phyloP scores from a whole-genome alignment of 2,113 vertebrate species.

The Ranitomeya imitator region DNA sequence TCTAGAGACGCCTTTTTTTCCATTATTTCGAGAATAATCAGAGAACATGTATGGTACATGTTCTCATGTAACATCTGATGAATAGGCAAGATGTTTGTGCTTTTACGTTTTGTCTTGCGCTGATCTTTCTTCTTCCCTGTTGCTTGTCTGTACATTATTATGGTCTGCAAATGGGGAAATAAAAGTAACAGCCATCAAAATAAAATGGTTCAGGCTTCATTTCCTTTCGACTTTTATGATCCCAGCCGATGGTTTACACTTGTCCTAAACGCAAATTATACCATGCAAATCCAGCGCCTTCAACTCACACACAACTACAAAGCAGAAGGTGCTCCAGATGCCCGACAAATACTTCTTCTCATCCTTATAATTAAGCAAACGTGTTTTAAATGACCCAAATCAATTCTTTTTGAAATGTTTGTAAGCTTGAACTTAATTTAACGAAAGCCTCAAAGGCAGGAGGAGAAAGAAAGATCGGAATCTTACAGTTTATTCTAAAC shows the following conservation, averaged over 20 bases:
- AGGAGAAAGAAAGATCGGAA: neutral
- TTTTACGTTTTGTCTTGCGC: neutral
- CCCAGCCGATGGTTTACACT: conserved; percentile 30
- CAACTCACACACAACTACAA: conserved; percentile 38
- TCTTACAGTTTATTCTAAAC: neutral
- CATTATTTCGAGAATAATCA: no score
- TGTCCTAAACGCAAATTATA: conserved; percentile 26
- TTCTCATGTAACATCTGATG: neutral
- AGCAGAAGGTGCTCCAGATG: conserved; percentile 56
- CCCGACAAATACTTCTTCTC: conserved; percentile 38
- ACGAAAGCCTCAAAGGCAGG: neutral
- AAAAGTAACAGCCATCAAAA: neutral
- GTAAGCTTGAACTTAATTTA: conserved; percentile 31
- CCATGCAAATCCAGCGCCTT: conserved; percentile 41
- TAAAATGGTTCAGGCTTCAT: neutral
- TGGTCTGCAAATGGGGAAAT: neutral
- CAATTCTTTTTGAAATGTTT: conserved; percentile 28
- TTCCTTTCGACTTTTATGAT: conserved; percentile 14
- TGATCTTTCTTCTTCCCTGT: neutral
- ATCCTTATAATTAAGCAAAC: conserved; percentile 43
- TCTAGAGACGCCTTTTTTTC: no score
- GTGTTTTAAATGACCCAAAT: conserved; percentile 37
- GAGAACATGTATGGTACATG: no score
- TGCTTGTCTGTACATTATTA: neutral
- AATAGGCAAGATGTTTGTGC: neutral